A percentile compares a stretch with the other conserved stretches of the same genome.
phyloP scores from a whole-genome alignment of 2,888 invertebrate species.

The Apodemia hepburni region DNA sequence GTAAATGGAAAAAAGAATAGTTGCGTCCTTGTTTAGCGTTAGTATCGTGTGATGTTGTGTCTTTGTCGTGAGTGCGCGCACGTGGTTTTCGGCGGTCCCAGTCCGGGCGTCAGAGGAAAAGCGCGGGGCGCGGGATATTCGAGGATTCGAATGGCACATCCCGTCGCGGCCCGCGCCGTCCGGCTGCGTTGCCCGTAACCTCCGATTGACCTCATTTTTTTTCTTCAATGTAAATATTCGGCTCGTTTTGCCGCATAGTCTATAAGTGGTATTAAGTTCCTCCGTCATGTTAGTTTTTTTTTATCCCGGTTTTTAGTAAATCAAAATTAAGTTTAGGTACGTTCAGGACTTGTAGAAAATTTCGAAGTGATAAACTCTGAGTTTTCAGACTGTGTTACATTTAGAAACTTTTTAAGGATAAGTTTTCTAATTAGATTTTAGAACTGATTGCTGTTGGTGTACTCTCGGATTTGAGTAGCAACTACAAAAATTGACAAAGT shows the following conservation, averaged over 20 bases:
- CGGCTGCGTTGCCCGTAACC: constrained; percentile 78
- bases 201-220: constrained; percentile 79
- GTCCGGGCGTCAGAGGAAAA: constrained; percentile 42
- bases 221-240: constrained; percentile 79
- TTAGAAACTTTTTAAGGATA: constrained; percentile 40
- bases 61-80: constrained; percentile 64
- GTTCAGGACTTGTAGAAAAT: constrained; percentile 44
- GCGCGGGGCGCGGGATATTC: constrained; percentile 41
- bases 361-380: constrained; percentile 49
- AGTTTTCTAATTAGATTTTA: constrained; percentile 43
- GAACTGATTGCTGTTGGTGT: constrained; percentile 48
- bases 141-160: constrained; percentile 55
- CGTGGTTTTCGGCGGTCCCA: constrained; percentile 61
- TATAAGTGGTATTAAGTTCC: constrained; percentile 78
- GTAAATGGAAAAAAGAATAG: constrained; percentile 77
- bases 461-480: constrained; percentile 37
- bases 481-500: constrained; percentile 36
- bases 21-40: constrained; percentile 43
- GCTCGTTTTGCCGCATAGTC: constrained; percentile 76
- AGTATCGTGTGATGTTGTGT: constrained; percentile 38
- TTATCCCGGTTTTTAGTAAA: constrained; percentile 46
- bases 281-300: constrained; percentile 54
- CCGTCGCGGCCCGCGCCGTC: constrained; percentile 76
- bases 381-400: constrained; percentile 43
- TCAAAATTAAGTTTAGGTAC: constrained; percentile 45